phyloP scores from a whole-genome alignment of 2,888 invertebrate genomes.

The Chymomyza fuscimana region DNA sequence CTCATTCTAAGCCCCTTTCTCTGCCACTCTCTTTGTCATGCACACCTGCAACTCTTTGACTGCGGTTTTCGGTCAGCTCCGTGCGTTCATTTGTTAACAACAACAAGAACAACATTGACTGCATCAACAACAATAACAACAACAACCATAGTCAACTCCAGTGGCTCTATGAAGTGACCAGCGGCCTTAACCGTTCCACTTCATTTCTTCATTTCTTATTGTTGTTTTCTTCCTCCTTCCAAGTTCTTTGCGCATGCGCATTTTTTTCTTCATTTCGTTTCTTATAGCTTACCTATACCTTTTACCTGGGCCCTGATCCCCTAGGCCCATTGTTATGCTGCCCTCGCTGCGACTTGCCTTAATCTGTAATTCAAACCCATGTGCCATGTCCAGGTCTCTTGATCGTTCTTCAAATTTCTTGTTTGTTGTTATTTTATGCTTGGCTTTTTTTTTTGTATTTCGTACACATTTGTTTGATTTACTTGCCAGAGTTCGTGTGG shows the following conservation, averaged over 20 bases:
- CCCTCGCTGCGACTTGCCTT: slow-evolving; percentile 31
- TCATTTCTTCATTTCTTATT: slow-evolving; percentile 55
- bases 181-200: slow-evolving; percentile 43
- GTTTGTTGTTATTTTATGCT: too few species aligned
- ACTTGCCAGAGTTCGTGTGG: slow-evolving; percentile 6
- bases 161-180: slow-evolving; percentile 9
- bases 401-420: slow-evolving; percentile 31
- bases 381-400: slow-evolving; percentile 9
- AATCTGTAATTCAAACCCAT: slow-evolving; percentile 54
- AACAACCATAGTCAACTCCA: slow-evolving; percentile 1
- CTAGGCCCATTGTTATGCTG: slow-evolving; percentile 33
- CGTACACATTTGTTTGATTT: slow-evolving; percentile 35
- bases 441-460: slow-evolving; percentile 16
- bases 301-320: neutral
- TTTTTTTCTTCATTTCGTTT: slow-evolving; percentile 11
- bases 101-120: slow-evolving; percentile 3
- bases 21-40: neutral
- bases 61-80: slow-evolving; percentile 32
- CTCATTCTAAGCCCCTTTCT: neutral
- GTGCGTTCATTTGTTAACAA: slow-evolving; percentile 4
- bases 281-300: slow-evolving; percentile 20
- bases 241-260: slow-evolving; percentile 4
- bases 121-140: slow-evolving; percentile 9
- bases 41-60: slow-evolving; percentile 42
- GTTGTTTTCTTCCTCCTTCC: slow-evolving; percentile 29